phyloP scores from a whole-genome alignment of 2,888 invertebrate species.

The Cyrtodaria siliqua region DNA sequence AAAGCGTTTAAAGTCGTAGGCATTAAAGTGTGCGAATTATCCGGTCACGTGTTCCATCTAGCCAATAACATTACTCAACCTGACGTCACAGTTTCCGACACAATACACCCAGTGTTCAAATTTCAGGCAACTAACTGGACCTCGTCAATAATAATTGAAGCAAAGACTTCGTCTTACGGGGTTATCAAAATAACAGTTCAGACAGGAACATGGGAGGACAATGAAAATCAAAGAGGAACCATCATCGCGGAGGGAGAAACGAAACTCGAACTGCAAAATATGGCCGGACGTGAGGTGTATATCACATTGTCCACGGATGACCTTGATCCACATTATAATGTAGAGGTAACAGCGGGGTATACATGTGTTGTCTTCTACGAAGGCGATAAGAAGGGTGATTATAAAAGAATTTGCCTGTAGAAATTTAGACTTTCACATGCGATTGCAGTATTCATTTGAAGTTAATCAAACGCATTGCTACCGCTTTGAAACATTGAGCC shows the following conservation, averaged over 20 bases:
- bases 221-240: no score
- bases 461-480: no score
- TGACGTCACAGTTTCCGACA: conserved; percentile 51
- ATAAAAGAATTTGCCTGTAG: no score
- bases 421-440: no score
- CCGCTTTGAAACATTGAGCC: no score
- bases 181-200: background rate
- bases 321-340: background rate
- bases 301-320: background rate
- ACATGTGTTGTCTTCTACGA: background rate
- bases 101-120: conserved; percentile 60
- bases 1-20: conserved; percentile 69
- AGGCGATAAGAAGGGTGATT: no score
- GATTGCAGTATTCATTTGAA: no score
- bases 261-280: background rate
- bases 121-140: conserved; percentile 58
- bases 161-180: background rate
- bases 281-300: background rate
- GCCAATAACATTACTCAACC: conserved; percentile 46
- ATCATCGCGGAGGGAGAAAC: background rate
- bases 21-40: conserved; percentile 65
- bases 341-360: background rate
- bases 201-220: background rate
- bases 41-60: conserved; percentile 54
- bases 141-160: background rate